phyloP scores from a whole-genome alignment of 2,888 invertebrate genomes.

The Boloria selene region DNA sequence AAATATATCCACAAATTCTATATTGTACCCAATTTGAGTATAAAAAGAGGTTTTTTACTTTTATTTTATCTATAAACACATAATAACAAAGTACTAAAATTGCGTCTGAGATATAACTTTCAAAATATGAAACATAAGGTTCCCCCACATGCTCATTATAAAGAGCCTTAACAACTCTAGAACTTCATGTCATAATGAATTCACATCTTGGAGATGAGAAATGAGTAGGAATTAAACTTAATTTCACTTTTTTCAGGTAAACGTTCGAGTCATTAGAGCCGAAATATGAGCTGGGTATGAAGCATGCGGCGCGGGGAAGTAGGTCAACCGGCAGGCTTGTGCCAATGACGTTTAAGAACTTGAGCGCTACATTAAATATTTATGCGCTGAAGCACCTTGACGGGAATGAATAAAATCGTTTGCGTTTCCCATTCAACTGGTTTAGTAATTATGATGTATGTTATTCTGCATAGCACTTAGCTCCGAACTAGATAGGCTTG shows the following conservation, averaged over 20 bases:
- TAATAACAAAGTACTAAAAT: no score
- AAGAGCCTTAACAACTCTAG: no score
- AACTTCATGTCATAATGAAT: conserved; percentile 11
- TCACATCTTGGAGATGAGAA: conserved; percentile 9
- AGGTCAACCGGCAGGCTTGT: conserved; percentile 25
- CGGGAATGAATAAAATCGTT: conserved; percentile 14
- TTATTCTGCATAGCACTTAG: not conserved
- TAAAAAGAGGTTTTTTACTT: no score
- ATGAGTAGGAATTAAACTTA: conserved; percentile 4
- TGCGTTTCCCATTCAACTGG: conserved; percentile 10
- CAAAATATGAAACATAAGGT: no score
- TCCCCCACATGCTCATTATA: not conserved
- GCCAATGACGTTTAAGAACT: conserved; percentile 28
- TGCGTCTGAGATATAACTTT: no score
- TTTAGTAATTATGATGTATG: conserved; percentile 3
- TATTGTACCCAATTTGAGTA: no score
- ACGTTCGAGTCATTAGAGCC: conserved; percentile 29
- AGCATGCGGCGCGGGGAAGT: conserved; percentile 9
- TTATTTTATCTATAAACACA: no score
- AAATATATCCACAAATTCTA: no score
- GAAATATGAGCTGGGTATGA: conserved; percentile 17
- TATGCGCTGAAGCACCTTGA: conserved; percentile 23
- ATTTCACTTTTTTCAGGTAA: conserved; percentile 22
- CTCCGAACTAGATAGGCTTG: no score
- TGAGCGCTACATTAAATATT: conserved; percentile 26